A percentile compares a stretch with the other conserved stretches of the same genome.
These are phyloP conservation scores for Choloepus didactylus DNA, from an alignment of 2,797 vertebrate genomes.

Conservation along the genomic window DNA sequence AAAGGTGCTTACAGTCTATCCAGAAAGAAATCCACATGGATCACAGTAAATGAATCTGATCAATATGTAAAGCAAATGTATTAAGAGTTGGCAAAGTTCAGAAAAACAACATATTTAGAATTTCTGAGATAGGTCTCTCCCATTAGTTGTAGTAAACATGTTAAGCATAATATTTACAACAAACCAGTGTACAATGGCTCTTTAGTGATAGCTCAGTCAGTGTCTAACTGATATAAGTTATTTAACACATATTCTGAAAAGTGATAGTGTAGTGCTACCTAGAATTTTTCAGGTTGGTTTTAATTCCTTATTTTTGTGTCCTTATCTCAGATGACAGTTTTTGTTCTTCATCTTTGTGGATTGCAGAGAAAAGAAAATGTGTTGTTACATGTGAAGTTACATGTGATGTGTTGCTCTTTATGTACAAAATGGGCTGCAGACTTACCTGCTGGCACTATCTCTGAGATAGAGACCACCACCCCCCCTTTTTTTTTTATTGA, in stretches of 20 bases:
- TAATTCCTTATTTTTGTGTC: slow-evolving; percentile 66
- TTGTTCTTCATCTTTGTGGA: slow-evolving; percentile 71
- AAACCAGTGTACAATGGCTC: background rate
- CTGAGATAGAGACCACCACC: slow-evolving; percentile 78
- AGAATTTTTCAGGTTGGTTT: background rate
- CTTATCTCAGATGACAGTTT: slow-evolving; percentile 73
- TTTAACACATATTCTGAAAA: background rate
- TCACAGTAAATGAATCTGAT: background rate
- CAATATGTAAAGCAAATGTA: background rate
- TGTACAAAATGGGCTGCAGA: slow-evolving; percentile 80
- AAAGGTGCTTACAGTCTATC: background rate
- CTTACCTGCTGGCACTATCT: slow-evolving; percentile 79
- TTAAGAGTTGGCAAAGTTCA: background rate
- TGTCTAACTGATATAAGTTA: background rate
- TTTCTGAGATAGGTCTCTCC: background rate
- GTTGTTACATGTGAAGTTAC: slow-evolving; percentile 46
- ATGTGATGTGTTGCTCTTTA: slow-evolving; percentile 52
- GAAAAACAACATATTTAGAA: background rate
- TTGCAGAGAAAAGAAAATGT: slow-evolving; percentile 69
- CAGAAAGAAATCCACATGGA: background rate
- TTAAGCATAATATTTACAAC: background rate
- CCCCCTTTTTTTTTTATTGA: slow-evolving; percentile 67
- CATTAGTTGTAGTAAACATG: background rate
- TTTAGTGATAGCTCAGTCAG: background rate
- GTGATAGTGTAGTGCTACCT: background rate